Evolutionary conservation across 2,888 invertebrate species (phyloP), one percentile per base, ranked within the genome.

Genomic region (Chironomus riparius): DNA sequence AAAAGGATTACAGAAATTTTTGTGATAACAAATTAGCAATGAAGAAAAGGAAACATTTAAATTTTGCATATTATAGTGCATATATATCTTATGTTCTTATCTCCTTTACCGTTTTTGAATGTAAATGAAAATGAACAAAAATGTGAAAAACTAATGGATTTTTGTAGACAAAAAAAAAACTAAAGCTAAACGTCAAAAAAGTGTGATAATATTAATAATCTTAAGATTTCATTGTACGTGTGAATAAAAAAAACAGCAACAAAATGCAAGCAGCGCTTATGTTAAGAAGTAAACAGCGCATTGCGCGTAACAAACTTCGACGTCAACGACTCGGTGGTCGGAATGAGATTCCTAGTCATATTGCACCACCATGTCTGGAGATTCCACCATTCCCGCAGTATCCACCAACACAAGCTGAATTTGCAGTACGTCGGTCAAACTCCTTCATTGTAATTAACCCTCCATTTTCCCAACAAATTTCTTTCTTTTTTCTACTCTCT

Each of bases 181-280:
- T 10, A 38, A 38, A 38, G 38, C 38, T 38, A 38, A 38, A 38
- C 38, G 38, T 38, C 38, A 38, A 38, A 38, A 38, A 38, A 38
- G 38, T 38, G 38, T 38, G 38, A 38, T 38, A 38, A 38, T 10
- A n/a, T n/a, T n/a, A 38, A 38, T 38, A 38, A 38, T 38, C 38
- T 38, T 38, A 38, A 10, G 2, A 38, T 38, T 38, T 38, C 2
- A 38, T 38, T 38, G 38, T 10, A 38, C 4, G 38, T 24, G 65
- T 24, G 24, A 65, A 22, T 56, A 56, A 12, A 56, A 56, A 56
- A 1, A 56, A 56, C 1, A 56, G 2, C 7, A 21, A 22, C 21
- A 65, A 65, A 10, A 94, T 94, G 93, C 94, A 94, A 90, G 94
- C 94, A 88, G 94, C 94, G 87, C 90, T 94, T 88, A 92, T 93